Evolutionary conservation across 2,888 invertebrate species (phyloP).

Genomic region (Drosophila prostipennis): DNA sequence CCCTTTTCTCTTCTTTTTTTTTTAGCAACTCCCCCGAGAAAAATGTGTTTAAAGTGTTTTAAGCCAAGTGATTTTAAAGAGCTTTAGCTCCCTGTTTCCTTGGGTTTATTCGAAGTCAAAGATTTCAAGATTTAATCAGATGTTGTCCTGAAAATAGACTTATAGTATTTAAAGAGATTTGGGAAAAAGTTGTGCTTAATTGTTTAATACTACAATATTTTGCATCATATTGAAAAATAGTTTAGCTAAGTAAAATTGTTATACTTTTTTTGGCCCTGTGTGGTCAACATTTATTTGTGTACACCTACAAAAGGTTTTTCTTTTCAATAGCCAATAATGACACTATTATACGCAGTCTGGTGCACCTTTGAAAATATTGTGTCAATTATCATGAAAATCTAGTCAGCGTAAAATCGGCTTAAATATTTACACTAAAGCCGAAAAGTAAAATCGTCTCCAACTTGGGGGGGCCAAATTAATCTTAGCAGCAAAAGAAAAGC

Average conservation of each 20-base stretch:
- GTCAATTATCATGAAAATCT: constrained; percentile 11
- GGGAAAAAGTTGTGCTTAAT: too few relatives aligned
- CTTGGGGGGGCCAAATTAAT: constrained; percentile 20
- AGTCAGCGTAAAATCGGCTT: constrained; percentile 11
- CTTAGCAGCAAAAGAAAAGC: constrained; percentile 18
- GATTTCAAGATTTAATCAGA: constrained; percentile 1
- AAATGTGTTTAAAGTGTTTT: constrained; percentile 43
- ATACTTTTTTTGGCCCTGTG: too few relatives aligned
- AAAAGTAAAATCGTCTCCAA: constrained; percentile 15
- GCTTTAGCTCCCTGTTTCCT: constrained; percentile 12
- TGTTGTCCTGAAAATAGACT: too few relatives aligned
- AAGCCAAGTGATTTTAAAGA: constrained; percentile 54
- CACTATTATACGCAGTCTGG: constrained; percentile 10
- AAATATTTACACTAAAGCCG: constrained; percentile 16
- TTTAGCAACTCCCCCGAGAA: background rate
- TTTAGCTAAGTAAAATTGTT: too few relatives aligned
- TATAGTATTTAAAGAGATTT: too few relatives aligned
- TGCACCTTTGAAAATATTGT: background rate
- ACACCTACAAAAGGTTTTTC: background rate
- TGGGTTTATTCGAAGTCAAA: background rate
- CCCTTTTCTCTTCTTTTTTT: constrained; percentile 29
- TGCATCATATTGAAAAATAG: too few relatives aligned
- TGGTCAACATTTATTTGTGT: too few relatives aligned
- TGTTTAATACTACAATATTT: too few relatives aligned
- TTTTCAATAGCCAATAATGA: background rate